Evolutionary conservation across 2,113 vertebrate genomes (phyloP).

Genomic region (Aphyosemion australe): DNA sequence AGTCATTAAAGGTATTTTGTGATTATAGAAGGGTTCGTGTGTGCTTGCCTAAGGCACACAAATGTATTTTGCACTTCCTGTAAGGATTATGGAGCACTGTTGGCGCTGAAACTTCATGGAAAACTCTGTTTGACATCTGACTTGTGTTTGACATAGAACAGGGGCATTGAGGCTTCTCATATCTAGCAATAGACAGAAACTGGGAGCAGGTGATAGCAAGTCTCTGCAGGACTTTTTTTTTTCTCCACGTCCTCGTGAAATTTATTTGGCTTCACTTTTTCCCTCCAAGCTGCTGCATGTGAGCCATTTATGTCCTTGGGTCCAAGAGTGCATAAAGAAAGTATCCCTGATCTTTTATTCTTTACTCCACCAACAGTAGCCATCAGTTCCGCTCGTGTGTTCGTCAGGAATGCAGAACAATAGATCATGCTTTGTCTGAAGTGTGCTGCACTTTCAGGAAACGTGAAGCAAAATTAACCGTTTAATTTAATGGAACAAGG

Average conservation of each 20-base stretch:
- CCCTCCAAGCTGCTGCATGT: neutral
- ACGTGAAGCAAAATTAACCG: neutral
- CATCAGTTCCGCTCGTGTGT: neutral
- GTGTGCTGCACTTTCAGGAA: neutral
- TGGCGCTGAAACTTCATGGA: neutral
- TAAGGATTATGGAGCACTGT: neutral
- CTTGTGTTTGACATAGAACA: neutral
- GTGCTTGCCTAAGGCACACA: neutral
- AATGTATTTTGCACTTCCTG: neutral
- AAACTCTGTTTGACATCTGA: neutral
- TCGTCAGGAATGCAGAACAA: neutral
- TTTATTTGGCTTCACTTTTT: slow-evolving; percentile 1
- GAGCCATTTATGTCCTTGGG: neutral
- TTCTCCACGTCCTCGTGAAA: neutral
- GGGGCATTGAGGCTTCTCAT: neutral
- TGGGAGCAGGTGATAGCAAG: slow-evolving; percentile 6
- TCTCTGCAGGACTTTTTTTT: neutral
- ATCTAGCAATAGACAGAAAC: neutral
- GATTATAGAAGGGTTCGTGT: neutral
- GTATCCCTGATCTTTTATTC: neutral
- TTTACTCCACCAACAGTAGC: neutral
- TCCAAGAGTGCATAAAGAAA: neutral
- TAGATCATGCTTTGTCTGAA: neutral
- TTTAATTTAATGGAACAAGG: neutral
- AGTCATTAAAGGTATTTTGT: neutral